Evolutionary conservation across 2,888 invertebrate genomes (phyloP).

Genomic region (Tenthredo amoena): DNA sequence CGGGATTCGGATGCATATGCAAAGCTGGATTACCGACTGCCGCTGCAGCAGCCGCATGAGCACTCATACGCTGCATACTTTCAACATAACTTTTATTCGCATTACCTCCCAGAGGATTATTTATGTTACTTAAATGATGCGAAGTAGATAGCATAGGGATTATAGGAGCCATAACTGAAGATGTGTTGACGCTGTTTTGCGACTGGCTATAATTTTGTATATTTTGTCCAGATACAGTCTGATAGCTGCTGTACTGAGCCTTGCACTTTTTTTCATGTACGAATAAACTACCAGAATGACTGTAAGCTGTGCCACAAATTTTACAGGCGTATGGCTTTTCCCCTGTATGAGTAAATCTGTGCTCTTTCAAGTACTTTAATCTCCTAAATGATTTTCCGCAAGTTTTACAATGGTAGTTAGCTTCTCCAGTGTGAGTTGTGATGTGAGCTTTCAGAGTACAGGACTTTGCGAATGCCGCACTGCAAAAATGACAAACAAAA

Average conservation of each 20-base stretch:
- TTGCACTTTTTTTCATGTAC: conserved; percentile 72
- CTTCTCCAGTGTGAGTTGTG: conserved; percentile 74
- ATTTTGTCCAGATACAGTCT: conserved; percentile 62
- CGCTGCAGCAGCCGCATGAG: conserved; percentile 47
- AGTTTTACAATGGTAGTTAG: conserved; percentile 74
- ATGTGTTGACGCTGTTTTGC: conserved; percentile 27
- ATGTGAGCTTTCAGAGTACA: conserved; percentile 74
- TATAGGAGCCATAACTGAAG: conserved; percentile 59
- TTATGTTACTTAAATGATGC: conserved; percentile 58
- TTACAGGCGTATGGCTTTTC: conserved; percentile 74
- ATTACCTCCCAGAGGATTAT: conserved; percentile 57
- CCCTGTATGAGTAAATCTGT: conserved; percentile 72
- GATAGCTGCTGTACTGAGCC: conserved; percentile 57
- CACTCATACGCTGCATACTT: conserved; percentile 59
- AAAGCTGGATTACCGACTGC: conserved; percentile 57
- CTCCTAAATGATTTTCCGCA: conserved; percentile 73
- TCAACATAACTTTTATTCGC: conserved; percentile 62
- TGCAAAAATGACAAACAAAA: conserved; percentile 73
- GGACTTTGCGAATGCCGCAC: conserved; percentile 73
- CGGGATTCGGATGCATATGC: conserved; percentile 60
- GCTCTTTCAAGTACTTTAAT: conserved; percentile 72
- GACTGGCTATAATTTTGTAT: conserved; percentile 59
- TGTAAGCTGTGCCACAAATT: conserved; percentile 72
- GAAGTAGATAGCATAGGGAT: conserved; percentile 60
- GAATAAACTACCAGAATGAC: conserved; percentile 73